These are phyloP conservation scores for Prionchulus punctatus DNA, from an alignment of 2,888 invertebrate species.

Conservation along the genomic window DNA sequence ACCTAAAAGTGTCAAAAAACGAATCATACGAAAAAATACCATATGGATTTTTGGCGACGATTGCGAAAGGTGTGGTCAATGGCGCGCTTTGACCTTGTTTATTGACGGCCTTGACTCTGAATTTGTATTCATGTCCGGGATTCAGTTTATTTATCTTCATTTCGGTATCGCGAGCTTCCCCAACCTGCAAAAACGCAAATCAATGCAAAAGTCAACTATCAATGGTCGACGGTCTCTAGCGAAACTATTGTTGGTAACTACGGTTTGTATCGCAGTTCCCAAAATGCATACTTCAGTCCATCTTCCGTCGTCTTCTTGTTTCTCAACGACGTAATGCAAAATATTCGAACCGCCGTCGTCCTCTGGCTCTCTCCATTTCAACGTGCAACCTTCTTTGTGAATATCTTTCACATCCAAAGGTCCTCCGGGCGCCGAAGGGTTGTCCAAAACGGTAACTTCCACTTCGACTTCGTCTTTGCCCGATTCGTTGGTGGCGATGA, in stretches of 20 bases:
- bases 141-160: conserved; percentile 54
- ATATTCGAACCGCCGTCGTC: conserved; percentile 87
- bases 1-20: not conserved
- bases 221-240: too few species aligned
- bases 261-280: too few species aligned
- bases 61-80: conserved; percentile 57
- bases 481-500: conserved; percentile 38
- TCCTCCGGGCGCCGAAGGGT: conserved; percentile 50
- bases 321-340: conserved; percentile 76
- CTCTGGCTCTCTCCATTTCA: conserved; percentile 69
- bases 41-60: conserved; percentile 85
- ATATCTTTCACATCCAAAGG: conserved; percentile 65
- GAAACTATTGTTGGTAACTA: too few species aligned
- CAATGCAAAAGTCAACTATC: too few species aligned
- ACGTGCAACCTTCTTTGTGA: conserved; percentile 68
- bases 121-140: conserved; percentile 85
- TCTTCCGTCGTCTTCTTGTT: conserved; percentile 38
- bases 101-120: conserved; percentile 80
- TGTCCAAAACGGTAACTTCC: conserved; percentile 21
- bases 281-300: conserved; percentile 30
- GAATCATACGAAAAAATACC: conserved; percentile 33
- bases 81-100: conserved; percentile 79
- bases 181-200: conserved; percentile 17
- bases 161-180: conserved; percentile 26
- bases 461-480: conserved; percentile 38